These are phyloP conservation scores for Tethea ocularis DNA, from an alignment of 2,888 invertebrate species.

Conservation along the genomic window DNA sequence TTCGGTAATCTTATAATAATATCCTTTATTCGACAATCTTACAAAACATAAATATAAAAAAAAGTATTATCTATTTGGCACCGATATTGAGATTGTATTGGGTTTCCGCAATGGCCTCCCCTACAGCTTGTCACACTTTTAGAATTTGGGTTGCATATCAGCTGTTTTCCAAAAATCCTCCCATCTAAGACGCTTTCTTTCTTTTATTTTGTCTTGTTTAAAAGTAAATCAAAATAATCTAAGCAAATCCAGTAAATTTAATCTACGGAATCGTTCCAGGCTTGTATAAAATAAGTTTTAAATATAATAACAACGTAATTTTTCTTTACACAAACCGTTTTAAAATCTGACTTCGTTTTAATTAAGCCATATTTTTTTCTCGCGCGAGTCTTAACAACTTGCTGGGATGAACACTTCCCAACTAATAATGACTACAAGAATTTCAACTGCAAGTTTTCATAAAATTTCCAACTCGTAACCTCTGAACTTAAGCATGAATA, in stretches of 20 bases:
- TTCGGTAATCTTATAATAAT: no score
- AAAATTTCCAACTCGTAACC: background rate
- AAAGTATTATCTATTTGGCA: no score
- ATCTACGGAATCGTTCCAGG: background rate
- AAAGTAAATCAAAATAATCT: no score
- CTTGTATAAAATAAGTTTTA: background rate
- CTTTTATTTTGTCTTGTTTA: no score
- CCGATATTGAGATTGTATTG: no score
- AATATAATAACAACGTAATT: background rate
- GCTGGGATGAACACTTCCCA: constrained; percentile 6
- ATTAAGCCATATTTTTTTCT: constrained; percentile 6
- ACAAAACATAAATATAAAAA: no score
- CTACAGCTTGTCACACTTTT: no score
- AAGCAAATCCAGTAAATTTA: background rate
- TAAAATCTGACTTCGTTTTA: constrained; percentile 5
- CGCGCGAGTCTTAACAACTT: background rate
- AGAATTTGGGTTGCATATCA: no score
- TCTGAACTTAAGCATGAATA: background rate
- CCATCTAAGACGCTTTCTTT: no score
- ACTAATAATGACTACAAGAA: constrained; percentile 10
- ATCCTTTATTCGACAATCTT: no score
- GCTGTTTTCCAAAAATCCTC: no score
- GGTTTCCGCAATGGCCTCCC: no score
- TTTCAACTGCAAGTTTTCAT: constrained; percentile 6
- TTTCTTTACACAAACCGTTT: background rate